These are phyloP conservation scores for Lateolabrax maculatus DNA, from an alignment of 2,797 vertebrate species.

Conservation along the genomic window DNA sequence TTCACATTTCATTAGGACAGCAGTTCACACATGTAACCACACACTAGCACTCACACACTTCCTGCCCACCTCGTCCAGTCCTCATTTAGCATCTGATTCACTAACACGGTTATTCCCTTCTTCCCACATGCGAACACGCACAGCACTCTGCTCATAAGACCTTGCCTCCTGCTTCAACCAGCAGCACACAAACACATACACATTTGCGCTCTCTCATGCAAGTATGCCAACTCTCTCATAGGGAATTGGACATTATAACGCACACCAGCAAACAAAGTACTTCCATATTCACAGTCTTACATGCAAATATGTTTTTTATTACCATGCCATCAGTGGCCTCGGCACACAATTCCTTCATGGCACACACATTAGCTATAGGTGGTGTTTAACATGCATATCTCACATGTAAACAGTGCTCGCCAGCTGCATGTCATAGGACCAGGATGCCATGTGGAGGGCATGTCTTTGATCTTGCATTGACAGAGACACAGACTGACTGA, in stretches of 20 bases:
- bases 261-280: conserved; percentile 68
- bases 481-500: conserved; percentile 1
- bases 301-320: conserved; percentile 65
- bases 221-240: conserved; percentile 49
- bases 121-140: conserved; percentile 57
- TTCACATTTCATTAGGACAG: conserved; percentile 79
- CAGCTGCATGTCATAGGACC: conserved; percentile 32
- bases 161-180: conserved; percentile 33
- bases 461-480: conserved; percentile 31
- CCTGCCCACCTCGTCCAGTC: conserved; percentile 57
- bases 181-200: conserved; percentile 38
- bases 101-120: conserved; percentile 46
- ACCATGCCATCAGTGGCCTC: conserved; percentile 54
- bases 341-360: conserved; percentile 36
- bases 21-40: conserved; percentile 66
- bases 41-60: conserved; percentile 62
- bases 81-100: conserved; percentile 64
- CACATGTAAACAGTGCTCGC: conserved; percentile 14
- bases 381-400: conserved; percentile 50
- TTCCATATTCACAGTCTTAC: conserved; percentile 50
- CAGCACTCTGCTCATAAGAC: conserved; percentile 52
- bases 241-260: conserved; percentile 56
- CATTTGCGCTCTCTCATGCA: conserved; percentile 51
- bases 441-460: conserved; percentile 36
- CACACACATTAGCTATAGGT: conserved; percentile 23